Percentiles rank a stretch among this genome's conserved stretches.
Evolutionary conservation across 2,888 invertebrate species (phyloP).

Genomic region (Lamellibrachia columna): DNA sequence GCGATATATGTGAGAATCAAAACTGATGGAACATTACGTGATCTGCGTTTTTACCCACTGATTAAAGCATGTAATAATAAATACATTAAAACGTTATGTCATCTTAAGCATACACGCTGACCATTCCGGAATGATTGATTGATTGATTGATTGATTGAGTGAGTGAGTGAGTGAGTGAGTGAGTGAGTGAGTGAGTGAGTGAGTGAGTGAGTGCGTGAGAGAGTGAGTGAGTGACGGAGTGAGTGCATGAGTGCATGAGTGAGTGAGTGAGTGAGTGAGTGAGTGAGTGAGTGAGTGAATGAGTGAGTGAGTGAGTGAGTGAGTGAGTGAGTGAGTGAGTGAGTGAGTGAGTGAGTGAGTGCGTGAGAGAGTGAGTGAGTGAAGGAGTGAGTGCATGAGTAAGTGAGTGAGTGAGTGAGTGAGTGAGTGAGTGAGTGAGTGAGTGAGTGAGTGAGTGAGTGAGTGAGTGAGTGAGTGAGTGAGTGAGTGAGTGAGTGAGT

Average conservation of each 20-base stretch:
- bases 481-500: constrained; percentile 23
- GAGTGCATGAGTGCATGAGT: constrained; percentile 7
- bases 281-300: constrained; percentile 21
- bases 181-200: constrained; percentile 23
- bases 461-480: constrained; percentile 21
- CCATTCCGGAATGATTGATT: too few relatives aligned
- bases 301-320: constrained; percentile 23
- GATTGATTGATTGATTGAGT: not conserved
- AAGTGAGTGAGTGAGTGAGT: constrained; percentile 22
- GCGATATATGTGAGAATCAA: too few relatives aligned
- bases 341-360: constrained; percentile 23
- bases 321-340: constrained; percentile 23
- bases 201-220: constrained; percentile 17
- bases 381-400: constrained; percentile 14
- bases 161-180: not conserved
- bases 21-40: too few relatives aligned
- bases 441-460: not conserved
- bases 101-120: too few relatives aligned
- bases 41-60: too few relatives aligned
- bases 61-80: too few relatives aligned
- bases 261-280: constrained; percentile 23
- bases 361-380: constrained; percentile 20
- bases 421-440: constrained; percentile 22
- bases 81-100: too few relatives aligned
- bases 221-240: constrained; percentile 20